Percentiles rank a stretch among this genome's conserved stretches.
These are phyloP conservation scores for Scaptomyza caliginosa DNA, from an alignment of 2,888 invertebrate genomes.

Conservation along the genomic window DNA sequence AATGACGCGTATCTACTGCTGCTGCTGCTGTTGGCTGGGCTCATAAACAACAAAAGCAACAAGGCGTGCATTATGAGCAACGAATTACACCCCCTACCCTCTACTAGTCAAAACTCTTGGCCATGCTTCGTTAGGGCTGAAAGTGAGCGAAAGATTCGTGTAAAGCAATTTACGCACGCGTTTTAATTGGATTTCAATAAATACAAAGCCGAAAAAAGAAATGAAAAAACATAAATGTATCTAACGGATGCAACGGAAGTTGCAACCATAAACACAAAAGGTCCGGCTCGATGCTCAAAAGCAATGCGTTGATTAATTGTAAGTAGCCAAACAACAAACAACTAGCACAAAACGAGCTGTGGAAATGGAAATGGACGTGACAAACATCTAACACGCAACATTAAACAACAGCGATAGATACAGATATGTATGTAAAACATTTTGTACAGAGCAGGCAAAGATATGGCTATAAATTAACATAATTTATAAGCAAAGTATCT, in stretches of 20 bases:
- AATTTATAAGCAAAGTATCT: slow-evolving; percentile 75
- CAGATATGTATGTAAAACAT: slow-evolving; percentile 22
- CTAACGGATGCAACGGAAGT: slow-evolving; percentile 53
- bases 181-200: slow-evolving; percentile 71
- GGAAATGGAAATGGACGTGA: slow-evolving; percentile 51
- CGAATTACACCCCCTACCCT: slow-evolving; percentile 6
- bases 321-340: slow-evolving; percentile 10
- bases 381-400: slow-evolving; percentile 64
- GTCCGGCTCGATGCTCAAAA: slow-evolving; percentile 6
- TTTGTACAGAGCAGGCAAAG: slow-evolving; percentile 24
- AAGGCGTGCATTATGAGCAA: slow-evolving; percentile 70
- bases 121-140: slow-evolving; percentile 65
- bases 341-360: slow-evolving; percentile 38
- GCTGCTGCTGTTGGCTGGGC: slow-evolving; percentile 16
- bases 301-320: slow-evolving; percentile 50
- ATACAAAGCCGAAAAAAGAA: not conserved
- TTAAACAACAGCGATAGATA: slow-evolving; percentile 48
- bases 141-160: slow-evolving; percentile 66
- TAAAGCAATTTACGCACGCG: slow-evolving; percentile 71
- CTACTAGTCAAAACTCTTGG: slow-evolving; percentile 51
- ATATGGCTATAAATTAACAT: slow-evolving; percentile 72
- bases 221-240: slow-evolving; percentile 26
- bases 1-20: slow-evolving; percentile 66
- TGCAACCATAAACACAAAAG: slow-evolving; percentile 38
- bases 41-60: slow-evolving; percentile 72